Evolutionary conservation across 2,797 vertebrate genomes (phyloP).

Genomic region (Enteromius afrohamiltoni): DNA sequence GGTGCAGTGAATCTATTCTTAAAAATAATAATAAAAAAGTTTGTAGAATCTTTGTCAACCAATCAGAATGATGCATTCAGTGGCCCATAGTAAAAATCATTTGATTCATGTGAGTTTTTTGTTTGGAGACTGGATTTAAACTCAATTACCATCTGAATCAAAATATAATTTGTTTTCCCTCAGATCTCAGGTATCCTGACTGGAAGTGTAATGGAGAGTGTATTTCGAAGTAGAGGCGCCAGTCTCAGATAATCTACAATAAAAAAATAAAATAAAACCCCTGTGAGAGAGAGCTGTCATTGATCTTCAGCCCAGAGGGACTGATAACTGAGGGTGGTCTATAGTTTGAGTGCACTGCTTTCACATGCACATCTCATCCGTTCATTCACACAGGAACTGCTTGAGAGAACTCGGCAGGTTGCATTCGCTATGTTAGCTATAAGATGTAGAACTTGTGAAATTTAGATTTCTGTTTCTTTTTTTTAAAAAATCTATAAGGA

Average conservation of each 20-base stretch:
- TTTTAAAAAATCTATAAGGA: slow-evolving; percentile 64
- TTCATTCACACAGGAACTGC: neutral
- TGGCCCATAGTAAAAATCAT: neutral
- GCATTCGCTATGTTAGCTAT: neutral
- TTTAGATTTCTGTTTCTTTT: slow-evolving; percentile 59
- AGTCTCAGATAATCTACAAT: neutral
- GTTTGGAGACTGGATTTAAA: neutral
- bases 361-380: neutral
- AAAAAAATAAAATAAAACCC: neutral
- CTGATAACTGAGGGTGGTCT: neutral
- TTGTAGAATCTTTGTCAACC: neutral
- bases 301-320: slow-evolving; percentile 6
- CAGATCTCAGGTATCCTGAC: neutral
- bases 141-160: neutral
- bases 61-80: neutral
- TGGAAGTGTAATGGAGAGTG: neutral
- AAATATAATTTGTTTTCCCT: neutral
- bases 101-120: neutral
- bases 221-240: neutral
- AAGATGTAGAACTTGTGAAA: slow-evolving; percentile 16
- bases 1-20: neutral
- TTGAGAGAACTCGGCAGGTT: neutral
- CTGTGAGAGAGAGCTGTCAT: neutral
- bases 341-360: neutral
- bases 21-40: neutral